Evolutionary conservation across 2,113 vertebrate species (phyloP), one percentile per base, ranked within the genome.

Genomic region (Sminthopsis crassicaudata): DNA sequence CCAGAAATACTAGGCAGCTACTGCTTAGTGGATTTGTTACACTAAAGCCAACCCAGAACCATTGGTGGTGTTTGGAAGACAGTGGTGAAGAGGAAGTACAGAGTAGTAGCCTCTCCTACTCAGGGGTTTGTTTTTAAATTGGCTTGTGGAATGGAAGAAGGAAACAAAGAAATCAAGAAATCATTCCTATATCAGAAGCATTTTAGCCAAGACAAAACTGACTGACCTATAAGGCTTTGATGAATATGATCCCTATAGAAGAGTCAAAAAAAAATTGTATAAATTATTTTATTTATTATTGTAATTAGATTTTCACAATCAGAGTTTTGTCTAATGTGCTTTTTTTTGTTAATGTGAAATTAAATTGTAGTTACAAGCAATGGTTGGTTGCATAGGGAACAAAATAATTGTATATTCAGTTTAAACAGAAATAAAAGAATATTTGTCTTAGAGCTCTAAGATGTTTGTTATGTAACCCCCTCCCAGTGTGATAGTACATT

Each of bases 221-320:
- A 84, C n/a, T 92, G 96, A 95, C 97, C 92, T 96, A 11, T 97
- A 96, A 94, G 94, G 95, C 92, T 97, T 98, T 96, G 95, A 97
- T 95, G 91, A 94, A n/a, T 95, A 96, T 89, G 95, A 95, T 76
- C 96, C 96, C 97, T 97, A 97, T 52, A 97, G 91, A 97, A 97
- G 96, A 97, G 93, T 96, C 90, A 93, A 57, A 89, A 94, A 96
- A 95, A 95, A 84, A 96, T 92, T 98, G 98, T 99, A 98, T 98
- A 99, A 99, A 98, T 99, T 98, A 99, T 99, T 98, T 99, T 98
- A 99, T 99, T 99, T 98, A 99, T 99, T 99, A 98, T 96, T 98
- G 98, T 99, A 98, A 98, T 99, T 99, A 99, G 98, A 97, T 98
- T 97, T 98, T 98, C 98, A 98, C 98, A 98, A 98, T 98, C 98